These are phyloP conservation scores for Anthrax anthrax DNA, from an alignment of 2,888 invertebrate genomes.

Conservation along the genomic window DNA sequence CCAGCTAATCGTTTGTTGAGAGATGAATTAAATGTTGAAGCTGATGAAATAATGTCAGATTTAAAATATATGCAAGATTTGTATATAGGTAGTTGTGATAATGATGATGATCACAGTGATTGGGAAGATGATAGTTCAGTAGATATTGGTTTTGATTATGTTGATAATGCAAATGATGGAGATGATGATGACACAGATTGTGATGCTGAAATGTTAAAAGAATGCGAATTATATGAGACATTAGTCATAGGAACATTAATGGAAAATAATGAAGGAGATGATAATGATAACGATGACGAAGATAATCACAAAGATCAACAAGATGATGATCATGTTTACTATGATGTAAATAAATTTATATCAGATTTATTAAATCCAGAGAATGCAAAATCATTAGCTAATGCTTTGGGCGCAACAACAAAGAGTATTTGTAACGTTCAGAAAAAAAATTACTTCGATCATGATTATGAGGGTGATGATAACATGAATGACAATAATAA, in stretches of 20 bases:
- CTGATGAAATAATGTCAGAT: conserved; percentile 28
- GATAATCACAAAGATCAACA: conserved; percentile 12
- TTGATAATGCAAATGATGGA: conserved; percentile 6
- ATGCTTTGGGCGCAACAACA: conserved; percentile 13
- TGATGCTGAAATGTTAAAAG: conserved; percentile 14
- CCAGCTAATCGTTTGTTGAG: conserved; percentile 24
- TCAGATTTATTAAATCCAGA: conserved; percentile 23
- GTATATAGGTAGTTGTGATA: conserved; percentile 20
- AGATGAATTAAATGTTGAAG: conserved; percentile 24
- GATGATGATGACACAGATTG: conserved; percentile 13
- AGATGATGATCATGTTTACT: conserved; percentile 16
- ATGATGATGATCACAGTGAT: conserved; percentile 11
- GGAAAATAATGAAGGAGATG: conserved; percentile 7
- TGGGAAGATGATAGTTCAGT: conserved; percentile 13
- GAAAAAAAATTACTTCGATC: background rate
- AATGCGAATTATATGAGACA: conserved; percentile 13
- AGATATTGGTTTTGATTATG: conserved; percentile 8
- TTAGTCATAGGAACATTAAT: background rate
- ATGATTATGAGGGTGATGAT: background rate
- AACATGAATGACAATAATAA: conserved; percentile 2
- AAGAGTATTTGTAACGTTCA: background rate
- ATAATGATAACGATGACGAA: conserved; percentile 8
- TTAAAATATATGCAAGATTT: conserved; percentile 26
- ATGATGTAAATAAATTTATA: conserved; percentile 24
- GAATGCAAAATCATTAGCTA: conserved; percentile 18